phyloP scores from a whole-genome alignment of 1,140 invertebrate species.

The Bombus confusus region DNA sequence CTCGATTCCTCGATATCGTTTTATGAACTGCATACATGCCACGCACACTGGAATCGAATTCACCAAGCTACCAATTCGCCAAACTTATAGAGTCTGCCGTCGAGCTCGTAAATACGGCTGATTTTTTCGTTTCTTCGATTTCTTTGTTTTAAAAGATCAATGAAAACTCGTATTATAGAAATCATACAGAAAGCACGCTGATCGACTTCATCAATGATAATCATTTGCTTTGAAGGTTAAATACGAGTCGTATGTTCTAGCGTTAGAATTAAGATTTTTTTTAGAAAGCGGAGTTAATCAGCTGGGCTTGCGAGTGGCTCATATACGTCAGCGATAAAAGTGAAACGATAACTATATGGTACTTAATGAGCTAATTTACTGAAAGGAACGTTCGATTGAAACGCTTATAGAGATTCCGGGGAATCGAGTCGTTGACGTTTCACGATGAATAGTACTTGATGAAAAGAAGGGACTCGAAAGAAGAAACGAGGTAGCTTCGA shows the following conservation, averaged over 20 bases:
- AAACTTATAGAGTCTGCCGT: neutral
- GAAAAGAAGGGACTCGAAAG: constrained; percentile 14
- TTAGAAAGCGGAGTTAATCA: neutral
- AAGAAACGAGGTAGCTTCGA: neutral
- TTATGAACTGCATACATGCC: neutral
- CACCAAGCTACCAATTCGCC: neutral
- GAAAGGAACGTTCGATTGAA: neutral
- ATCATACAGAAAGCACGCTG: too few relatives aligned
- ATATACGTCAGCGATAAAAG: neutral
- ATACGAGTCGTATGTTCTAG: neutral
- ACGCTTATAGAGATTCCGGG: neutral
- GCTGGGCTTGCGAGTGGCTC: neutral
- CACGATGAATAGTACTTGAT: neutral
- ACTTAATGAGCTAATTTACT: neutral
- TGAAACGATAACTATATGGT: neutral
- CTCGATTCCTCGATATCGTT: constrained; percentile 16
- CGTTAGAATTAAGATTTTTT: neutral
- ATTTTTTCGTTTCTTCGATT: neutral
- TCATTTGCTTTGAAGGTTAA: neutral
- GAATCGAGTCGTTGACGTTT: neutral
- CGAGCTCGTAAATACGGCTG: neutral
- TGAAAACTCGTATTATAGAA: neutral
- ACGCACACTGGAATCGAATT: neutral
- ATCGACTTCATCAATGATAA: neutral
- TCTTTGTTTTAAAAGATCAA: neutral